Percentiles rank a stretch among this genome's conserved stretches.
Evolutionary conservation across 2,888 invertebrate genomes (phyloP).

Genomic region (Amaurobius ferox): DNA sequence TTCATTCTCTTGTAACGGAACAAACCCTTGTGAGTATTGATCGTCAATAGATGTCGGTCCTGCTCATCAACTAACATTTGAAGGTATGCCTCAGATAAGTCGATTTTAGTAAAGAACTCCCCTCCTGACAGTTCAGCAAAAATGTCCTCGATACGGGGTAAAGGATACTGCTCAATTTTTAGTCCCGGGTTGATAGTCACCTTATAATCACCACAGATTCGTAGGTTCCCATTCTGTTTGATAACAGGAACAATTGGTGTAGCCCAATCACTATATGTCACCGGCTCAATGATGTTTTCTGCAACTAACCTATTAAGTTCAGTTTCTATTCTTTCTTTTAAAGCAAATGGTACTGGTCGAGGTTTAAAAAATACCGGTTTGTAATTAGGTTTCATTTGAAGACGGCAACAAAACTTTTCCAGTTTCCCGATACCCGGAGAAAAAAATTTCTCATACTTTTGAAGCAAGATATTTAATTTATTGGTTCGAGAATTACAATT

Average conservation of each 20-base stretch:
- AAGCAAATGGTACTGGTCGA: conserved; percentile 51
- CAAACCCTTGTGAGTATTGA: conserved; percentile 77
- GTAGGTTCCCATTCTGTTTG: conserved; percentile 64
- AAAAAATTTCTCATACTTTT: conserved; percentile 38
- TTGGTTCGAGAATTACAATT: conserved; percentile 25
- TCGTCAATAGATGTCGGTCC: conserved; percentile 75
- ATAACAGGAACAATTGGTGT: conserved; percentile 41
- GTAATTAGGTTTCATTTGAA: conserved; percentile 52
- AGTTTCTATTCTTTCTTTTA: conserved; percentile 54
- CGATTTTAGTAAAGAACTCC: conserved; percentile 74
- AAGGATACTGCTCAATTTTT: conserved; percentile 75
- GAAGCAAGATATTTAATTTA: conserved; percentile 26
- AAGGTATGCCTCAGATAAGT: conserved; percentile 76
- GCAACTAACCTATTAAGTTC: conserved; percentile 40
- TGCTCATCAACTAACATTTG: conserved; percentile 76
- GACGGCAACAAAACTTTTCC: conserved; percentile 49
- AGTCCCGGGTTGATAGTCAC: conserved; percentile 74
- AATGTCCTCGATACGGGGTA: conserved; percentile 74
- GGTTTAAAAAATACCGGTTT: conserved; percentile 51
- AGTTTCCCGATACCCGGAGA: conserved; percentile 50
- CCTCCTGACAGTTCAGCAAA: conserved; percentile 74
- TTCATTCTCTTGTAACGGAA: conserved; percentile 75
- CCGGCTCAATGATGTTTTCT: conserved; percentile 40
- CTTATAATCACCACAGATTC: conserved; percentile 76
- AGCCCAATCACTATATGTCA: conserved; percentile 43